A percentile compares a stretch with the other conserved stretches of the same genome.
Conservation (phyloP, 2,797 vertebrate genomes). For the Cryptoblepharus egeriae region DNA sequence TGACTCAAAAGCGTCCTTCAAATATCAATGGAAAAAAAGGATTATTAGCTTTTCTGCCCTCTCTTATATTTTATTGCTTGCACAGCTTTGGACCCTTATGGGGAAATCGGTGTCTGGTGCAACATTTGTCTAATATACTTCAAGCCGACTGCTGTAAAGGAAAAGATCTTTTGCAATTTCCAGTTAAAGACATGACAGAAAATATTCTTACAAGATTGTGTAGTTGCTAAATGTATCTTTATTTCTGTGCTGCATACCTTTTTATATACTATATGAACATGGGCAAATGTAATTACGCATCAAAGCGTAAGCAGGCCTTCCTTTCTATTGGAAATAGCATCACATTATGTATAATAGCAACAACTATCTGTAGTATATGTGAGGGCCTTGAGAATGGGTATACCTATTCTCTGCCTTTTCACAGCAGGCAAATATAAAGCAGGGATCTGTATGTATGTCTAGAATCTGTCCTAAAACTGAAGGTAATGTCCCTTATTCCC, state of each 20-base stretch:
- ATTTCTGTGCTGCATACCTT: neutral
- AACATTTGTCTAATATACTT: slow-evolving; percentile 2
- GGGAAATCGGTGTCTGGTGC: neutral
- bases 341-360: neutral
- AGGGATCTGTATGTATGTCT: neutral
- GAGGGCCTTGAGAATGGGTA: neutral
- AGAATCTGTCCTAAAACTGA: neutral
- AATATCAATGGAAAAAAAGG: neutral
- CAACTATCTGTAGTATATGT: neutral
- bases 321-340: neutral
- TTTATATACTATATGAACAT: neutral
- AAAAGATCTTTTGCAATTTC: neutral
- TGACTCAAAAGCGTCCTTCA: neutral
- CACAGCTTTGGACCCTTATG: neutral
- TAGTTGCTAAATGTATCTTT: neutral
- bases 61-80: slow-evolving; percentile 4
- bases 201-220: neutral
- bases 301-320: neutral
- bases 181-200: neutral
- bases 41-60: neutral
- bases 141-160: neutral
- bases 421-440: neutral
- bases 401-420: neutral
- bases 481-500: slow-evolving; percentile 8
- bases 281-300: neutral